Evolutionary conservation across 2,797 vertebrate species (phyloP), one percentile per base, ranked within the genome.

Genomic region (Crossoptilon crossoptilon): DNA sequence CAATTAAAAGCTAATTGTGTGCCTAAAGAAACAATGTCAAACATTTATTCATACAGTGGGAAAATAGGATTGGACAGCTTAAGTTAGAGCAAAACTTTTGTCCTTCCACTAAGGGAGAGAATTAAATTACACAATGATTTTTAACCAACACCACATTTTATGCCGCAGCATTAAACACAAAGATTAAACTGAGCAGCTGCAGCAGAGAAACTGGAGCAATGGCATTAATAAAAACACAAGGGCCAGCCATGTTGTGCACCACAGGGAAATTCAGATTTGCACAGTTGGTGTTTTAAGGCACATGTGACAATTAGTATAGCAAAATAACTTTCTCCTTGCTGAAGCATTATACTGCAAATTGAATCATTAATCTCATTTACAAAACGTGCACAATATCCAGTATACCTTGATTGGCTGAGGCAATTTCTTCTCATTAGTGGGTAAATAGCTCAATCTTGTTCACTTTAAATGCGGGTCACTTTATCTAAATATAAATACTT

Each of bases 1-100:
- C 94, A 96, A 97, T 97, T 97, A 97, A 97, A 97, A 97, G 62
- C 70, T 95, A 97, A 97, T 96, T 95, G 93, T 93, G 93, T 73
- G 62, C 56, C 92, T 94, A 96, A 97, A 95, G 90, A 97, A 97
- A 96, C 83, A 94, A 60, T 14, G 8, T 72, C 84, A 74, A 89
- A 79, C 74, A 90, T 97, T 95, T 90, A 88, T 83, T 96, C 77
- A 78, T 87, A 56, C 82, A 48, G 69, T 18, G 2, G 26, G 64
- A 83, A 97, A 96, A 95, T 35, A 91, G 70, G 63, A 14, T 35
- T 87, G 67, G 76, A 83, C 60, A 91, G 60, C 35, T 85, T 66
- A 49, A 29, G 5, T 82, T 78, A 86, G 71, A 94, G 72, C 91
- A 46, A 94, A 55, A 51, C 67, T 94, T 70, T 90, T 26, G 5